phyloP scores from a whole-genome alignment of 37 sponge, comb jelly and placozoan species.

The Petrosia ficiformis region DNA sequence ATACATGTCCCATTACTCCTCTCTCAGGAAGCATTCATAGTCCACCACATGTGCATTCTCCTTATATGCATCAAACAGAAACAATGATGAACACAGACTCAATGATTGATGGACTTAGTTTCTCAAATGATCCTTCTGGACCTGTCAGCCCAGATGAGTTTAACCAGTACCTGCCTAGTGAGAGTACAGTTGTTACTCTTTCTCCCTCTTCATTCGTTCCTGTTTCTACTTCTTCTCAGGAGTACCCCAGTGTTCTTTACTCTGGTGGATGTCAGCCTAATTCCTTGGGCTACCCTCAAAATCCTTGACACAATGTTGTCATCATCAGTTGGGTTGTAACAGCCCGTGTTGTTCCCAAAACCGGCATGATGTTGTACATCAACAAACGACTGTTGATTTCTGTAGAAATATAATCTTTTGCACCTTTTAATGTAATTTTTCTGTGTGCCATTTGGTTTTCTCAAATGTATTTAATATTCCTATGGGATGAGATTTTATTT shows the following conservation, averaged over 20 bases:
- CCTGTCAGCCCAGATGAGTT: background rate
- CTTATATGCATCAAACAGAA: too few species aligned
- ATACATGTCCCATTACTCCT: too few species aligned
- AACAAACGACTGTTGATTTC: too few species aligned
- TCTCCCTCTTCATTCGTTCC: background rate
- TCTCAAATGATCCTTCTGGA: background rate
- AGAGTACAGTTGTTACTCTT: too few species aligned
- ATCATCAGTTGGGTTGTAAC: conserved; percentile 4
- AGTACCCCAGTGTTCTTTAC: background rate
- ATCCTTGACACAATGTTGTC: background rate
- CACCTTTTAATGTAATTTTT: too few species aligned
- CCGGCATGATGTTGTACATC: conserved; percentile 5
- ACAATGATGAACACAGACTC: background rate
- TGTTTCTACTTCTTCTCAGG: background rate
- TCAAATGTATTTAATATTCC: too few species aligned
- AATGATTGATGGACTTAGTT: background rate
- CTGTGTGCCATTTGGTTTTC: too few species aligned
- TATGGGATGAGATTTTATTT: too few species aligned
- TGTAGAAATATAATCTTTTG: too few species aligned
- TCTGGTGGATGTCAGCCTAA: background rate
- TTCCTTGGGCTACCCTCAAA: background rate
- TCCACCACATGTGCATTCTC: too few species aligned
- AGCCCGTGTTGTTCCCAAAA: background rate
- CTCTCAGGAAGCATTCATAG: too few species aligned
- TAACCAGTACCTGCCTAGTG: background rate